Base-by-base conservation (phyloP, 2,888 invertebrate species). In the Hoplodrina blanda region DNA sequence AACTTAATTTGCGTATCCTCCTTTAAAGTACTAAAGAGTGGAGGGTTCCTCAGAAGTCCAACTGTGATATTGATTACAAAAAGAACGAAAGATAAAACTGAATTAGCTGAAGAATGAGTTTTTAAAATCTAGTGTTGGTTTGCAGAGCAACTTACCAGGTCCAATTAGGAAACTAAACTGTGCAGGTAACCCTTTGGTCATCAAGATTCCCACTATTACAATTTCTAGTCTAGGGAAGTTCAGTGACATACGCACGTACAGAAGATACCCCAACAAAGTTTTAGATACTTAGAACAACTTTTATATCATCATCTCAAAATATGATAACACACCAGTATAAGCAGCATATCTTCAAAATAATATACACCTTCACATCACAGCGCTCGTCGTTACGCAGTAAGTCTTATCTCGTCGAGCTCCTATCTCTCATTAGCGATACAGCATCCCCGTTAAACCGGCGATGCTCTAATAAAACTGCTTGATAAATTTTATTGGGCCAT, bases 351-450 rank as follows among this genome's bases (percentile, higher is more conserved):
- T 76, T 20, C 53, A 52, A 59, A 65, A 62, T 49, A 57, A 25
- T 64, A 25, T 44, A 55, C 63, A 64, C 57, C 33, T 64, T 30
- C 44, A 46, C 63, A 25, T 69, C 41, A 76, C 71, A 60, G 37
- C 62, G 50, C 33, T 20, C 63, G 46, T 63, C 62, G 37, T 55
- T 50, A 44, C 50, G 41, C 50, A 61, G 56, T 60, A 73, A 46
- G 54, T 57, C 63, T 69, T 83, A 81, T 80, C 83, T 73, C 61
- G 4, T n/a, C 10, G 25, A 41, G 52, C 63, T 81, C 85, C 90
- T 90, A 91, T 90, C 91, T 89, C 90, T 90, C 91, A 91, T 91
- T 91, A 90, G 88, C 89, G 89, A 90, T 90, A 88, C 88, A 89
- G 81, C 76, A 78, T 83, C 84, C 80, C 84, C 84, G 83, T 89